Conservation (phyloP, 2,888 invertebrate species). For the Eustalomyia histrio region DNA sequence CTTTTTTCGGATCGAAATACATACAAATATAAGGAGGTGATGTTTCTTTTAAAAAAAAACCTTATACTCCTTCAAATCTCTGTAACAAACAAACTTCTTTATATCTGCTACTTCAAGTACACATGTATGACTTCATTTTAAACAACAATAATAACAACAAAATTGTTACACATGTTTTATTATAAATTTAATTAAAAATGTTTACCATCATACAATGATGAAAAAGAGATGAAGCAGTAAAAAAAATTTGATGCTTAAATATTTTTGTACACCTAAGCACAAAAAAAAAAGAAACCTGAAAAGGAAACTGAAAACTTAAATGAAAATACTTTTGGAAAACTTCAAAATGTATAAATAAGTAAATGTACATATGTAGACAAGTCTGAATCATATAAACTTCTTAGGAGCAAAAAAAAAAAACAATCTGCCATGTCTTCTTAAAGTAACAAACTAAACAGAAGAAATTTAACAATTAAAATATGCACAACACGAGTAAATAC, state of each 20-base stretch:
- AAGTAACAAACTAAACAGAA: constrained; percentile 65
- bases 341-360: constrained; percentile 23
- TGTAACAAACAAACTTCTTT: constrained; percentile 13
- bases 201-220: constrained; percentile 18
- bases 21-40: no score
- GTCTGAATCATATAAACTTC: constrained; percentile 5
- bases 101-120: not conserved
- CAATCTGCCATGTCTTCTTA: constrained; percentile 33
- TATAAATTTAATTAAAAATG: constrained; percentile 64
- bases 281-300: constrained; percentile 14
- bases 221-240: constrained; percentile 23
- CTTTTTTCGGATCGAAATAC: no score
- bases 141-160: constrained; percentile 9
- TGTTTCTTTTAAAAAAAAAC: not conserved
- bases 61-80: not conserved
- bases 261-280: constrained; percentile 53
- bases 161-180: constrained; percentile 56
- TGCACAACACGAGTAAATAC: constrained; percentile 78
- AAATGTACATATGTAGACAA: constrained; percentile 25
- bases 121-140: constrained; percentile 44
- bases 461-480: constrained; percentile 78
- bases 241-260: constrained; percentile 33
- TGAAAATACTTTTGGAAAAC: constrained; percentile 59
- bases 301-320: constrained; percentile 52
- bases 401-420: not conserved